phyloP scores from a whole-genome alignment of 2,797 vertebrate species.

The Squalus acanthias region DNA sequence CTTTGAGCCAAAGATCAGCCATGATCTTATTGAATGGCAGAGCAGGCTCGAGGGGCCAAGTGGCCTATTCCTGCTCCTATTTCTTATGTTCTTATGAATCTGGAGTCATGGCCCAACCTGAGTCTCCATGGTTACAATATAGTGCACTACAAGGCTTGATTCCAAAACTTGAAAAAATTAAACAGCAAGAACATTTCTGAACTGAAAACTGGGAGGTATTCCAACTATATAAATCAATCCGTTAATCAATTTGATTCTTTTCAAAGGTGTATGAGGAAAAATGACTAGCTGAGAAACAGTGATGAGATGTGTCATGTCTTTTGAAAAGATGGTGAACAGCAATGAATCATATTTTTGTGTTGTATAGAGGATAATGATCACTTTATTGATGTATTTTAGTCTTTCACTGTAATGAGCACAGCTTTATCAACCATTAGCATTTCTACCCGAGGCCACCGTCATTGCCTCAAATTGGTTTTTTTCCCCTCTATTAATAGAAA shows the following conservation, averaged over 20 bases:
- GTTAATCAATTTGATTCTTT: background rate
- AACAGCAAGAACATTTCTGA: background rate
- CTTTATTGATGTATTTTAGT: background rate
- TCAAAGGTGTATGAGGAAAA: background rate
- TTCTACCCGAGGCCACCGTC: background rate
- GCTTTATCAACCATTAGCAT: background rate
- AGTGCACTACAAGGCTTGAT: too few species aligned
- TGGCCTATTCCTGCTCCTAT: too few species aligned
- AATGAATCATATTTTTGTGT: background rate
- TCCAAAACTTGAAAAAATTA: background rate
- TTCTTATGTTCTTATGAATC: too few species aligned
- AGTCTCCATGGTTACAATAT: conserved; percentile 1
- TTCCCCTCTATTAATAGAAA: background rate
- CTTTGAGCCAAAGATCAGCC: too few species aligned
- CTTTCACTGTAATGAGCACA: background rate
- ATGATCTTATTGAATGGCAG: too few species aligned
- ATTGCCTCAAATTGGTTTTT: background rate
- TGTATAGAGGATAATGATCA: background rate
- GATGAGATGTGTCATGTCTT: background rate
- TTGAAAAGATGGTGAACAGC: background rate
- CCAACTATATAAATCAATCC: background rate
- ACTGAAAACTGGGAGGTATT: background rate
- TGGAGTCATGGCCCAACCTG: background rate
- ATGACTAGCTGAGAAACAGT: background rate
- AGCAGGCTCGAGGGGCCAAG: too few species aligned